These are phyloP conservation scores for Pocillopora meandrina DNA, from an alignment of 92 coral and sea anemone species.

Conservation along the genomic window DNA sequence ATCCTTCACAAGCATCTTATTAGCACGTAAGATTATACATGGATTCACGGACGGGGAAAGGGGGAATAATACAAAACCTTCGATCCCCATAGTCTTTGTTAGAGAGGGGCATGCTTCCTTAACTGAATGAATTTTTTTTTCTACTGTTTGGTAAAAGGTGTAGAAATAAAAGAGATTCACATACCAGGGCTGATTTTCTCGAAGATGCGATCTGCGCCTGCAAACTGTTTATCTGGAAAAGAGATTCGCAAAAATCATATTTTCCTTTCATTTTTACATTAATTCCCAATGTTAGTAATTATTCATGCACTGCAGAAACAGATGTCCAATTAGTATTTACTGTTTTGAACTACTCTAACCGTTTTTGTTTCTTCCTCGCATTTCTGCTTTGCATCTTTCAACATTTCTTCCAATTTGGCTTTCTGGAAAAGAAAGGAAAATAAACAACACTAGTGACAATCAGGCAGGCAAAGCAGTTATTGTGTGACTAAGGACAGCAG, in stretches of 20 bases:
- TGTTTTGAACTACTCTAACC: conserved; percentile 39
- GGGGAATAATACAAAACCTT: no score
- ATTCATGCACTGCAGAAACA: neutral
- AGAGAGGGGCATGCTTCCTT: no score
- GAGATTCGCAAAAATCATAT: neutral
- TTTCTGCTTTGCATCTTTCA: conserved; percentile 87
- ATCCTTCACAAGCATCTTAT: no score
- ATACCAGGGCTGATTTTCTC: conserved; percentile 72
- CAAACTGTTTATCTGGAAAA: conserved; percentile 70
- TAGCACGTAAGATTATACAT: no score
- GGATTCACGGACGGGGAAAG: no score
- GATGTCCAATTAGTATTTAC: neutral
- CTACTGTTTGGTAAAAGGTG: neutral
- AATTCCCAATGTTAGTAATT: neutral
- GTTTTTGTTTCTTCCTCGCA: conserved; percentile 95
- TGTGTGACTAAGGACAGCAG: neutral
- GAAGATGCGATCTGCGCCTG: conserved; percentile 66
- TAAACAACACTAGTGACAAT: no score
- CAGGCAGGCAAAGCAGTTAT: neutral
- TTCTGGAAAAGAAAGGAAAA: conserved; percentile 54
- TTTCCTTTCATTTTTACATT: no score
- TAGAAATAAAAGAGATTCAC: neutral
- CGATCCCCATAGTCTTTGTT: no score
- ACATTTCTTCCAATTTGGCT: conserved; percentile 85
- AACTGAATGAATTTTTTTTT: no score